Percentiles rank a stretch among this genome's conserved stretches.
Evolutionary conservation across 1,140 invertebrate species (phyloP).

Genomic region (Cotesia glomerata): DNA sequence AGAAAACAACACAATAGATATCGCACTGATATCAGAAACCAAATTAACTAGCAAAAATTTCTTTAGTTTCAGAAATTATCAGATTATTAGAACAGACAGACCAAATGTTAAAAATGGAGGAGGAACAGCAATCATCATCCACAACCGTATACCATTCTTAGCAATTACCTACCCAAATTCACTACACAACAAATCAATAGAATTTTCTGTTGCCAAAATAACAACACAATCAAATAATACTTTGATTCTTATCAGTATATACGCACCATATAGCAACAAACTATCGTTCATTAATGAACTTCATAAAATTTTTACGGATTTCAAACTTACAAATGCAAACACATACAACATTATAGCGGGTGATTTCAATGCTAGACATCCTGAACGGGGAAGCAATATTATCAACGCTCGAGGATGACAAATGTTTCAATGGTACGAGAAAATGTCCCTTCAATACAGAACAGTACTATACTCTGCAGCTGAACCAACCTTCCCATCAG

Average conservation of each 20-base stretch:
- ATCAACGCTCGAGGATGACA: constrained; percentile 12
- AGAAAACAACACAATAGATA: constrained; percentile 7
- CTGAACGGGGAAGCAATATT: constrained; percentile 1
- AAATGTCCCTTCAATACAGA: background rate
- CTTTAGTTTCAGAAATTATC: background rate
- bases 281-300: constrained; percentile 13
- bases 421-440: background rate
- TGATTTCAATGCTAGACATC: constrained; percentile 21
- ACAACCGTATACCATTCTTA: background rate
- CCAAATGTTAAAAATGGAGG: constrained; percentile 13
- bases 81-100: constrained; percentile 19
- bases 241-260: constrained; percentile 15
- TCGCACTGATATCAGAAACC: constrained; percentile 24
- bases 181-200: background rate
- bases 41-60: constrained; percentile 18
- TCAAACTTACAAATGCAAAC: background rate
- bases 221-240: background rate
- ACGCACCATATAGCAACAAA: constrained; percentile 4
- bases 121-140: constrained; percentile 24
- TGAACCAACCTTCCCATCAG: constrained; percentile 9
- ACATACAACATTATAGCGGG: constrained; percentile 20
- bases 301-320: background rate
- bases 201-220: constrained; percentile 47
- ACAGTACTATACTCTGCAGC: background rate
- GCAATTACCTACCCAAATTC: constrained; percentile 11